Base-by-base conservation (phyloP, 2,888 invertebrate species). In the Xylocampa areola region DNA sequence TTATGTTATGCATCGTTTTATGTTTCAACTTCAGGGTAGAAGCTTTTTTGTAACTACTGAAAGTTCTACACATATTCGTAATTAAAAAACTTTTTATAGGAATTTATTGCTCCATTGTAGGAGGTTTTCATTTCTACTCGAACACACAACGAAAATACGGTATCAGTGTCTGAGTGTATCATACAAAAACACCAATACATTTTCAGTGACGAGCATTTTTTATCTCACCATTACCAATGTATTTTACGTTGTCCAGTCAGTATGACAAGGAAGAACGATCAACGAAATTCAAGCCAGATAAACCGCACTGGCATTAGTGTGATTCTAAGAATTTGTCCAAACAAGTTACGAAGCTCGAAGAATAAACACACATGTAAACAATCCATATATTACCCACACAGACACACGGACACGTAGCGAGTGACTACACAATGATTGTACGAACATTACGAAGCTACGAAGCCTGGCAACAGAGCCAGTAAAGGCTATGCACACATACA, bases 241-340 rank as follows among this genome's bases (percentile, higher is more conserved):
- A 35, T 55, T 49, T 36, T 48, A 54, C 53, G 43, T 32, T 68
- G 60, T 45, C 67, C 74, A 75, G 57, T 73, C 73, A 68, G 64
- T 70, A 62, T 72, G 69, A 78, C 72, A 75, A 76, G 76, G 80
- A 79, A 79, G 74, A 73, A 74, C 70, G 71, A 73, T 73, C 76
- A 79, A 82, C 80, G 77, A 82, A 84, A 85, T 79, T 77, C 79
- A 81, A 81, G 76, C 78, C 81, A 80, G 77, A 81, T 78, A 79
- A 77, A 79, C 78, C 82, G 72, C 82, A 81, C 81, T 81, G 80
- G 80, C 82, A 86, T 86, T 85, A 87, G 82, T 84, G 81, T 82
- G 85, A 80, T 92, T 91, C 91, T 84, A 76, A 87, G 91, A 92
- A 92, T 86, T 87, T 87, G 89, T 89, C 89, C 87, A 89, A 91